Conservation (phyloP, 2,113 vertebrate species). For the Poeciliopsis turrubarensis region DNA sequence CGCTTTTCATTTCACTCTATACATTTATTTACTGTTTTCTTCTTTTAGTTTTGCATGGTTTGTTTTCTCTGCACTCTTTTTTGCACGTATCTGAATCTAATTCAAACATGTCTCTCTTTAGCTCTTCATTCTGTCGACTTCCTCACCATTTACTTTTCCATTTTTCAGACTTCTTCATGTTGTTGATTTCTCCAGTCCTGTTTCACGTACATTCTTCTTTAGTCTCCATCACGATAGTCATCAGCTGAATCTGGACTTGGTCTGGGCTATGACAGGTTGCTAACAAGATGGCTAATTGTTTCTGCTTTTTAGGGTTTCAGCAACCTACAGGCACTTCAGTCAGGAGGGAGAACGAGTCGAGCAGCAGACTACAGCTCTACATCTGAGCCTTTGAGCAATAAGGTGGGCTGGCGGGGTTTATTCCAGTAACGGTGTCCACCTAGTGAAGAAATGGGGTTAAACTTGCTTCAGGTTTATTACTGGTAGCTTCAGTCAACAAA, state of each 20-base stretch:
- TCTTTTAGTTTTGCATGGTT: constrained; percentile 41
- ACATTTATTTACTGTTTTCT: not conserved
- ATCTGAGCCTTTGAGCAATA: constrained; percentile 87
- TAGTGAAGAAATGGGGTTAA: not conserved
- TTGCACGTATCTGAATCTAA: constrained; percentile 50
- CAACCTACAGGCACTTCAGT: constrained; percentile 82
- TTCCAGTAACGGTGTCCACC: constrained; percentile 55
- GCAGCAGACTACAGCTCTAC: constrained; percentile 86
- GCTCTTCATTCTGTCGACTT: constrained; percentile 19
- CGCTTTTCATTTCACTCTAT: not conserved
- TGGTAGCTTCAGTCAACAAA: not conserved
- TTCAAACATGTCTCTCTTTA: constrained; percentile 21
- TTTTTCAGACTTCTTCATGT: constrained; percentile 17
- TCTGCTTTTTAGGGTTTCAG: constrained; percentile 80
- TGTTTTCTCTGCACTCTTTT: constrained; percentile 44
- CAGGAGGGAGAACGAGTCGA: constrained; percentile 92
- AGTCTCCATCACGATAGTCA: constrained; percentile 17
- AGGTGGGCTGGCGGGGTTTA: constrained; percentile 87
- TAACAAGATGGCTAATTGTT: constrained; percentile 73
- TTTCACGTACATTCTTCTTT: constrained; percentile 34
- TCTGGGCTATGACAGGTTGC: constrained; percentile 34
- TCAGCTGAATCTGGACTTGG: constrained; percentile 28
- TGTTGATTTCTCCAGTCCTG: constrained; percentile 1
- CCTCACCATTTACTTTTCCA: not conserved
- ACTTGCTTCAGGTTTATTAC: not conserved